Conservation (phyloP, 2,888 invertebrate genomes). For the Dryobotodes eremita region DNA sequence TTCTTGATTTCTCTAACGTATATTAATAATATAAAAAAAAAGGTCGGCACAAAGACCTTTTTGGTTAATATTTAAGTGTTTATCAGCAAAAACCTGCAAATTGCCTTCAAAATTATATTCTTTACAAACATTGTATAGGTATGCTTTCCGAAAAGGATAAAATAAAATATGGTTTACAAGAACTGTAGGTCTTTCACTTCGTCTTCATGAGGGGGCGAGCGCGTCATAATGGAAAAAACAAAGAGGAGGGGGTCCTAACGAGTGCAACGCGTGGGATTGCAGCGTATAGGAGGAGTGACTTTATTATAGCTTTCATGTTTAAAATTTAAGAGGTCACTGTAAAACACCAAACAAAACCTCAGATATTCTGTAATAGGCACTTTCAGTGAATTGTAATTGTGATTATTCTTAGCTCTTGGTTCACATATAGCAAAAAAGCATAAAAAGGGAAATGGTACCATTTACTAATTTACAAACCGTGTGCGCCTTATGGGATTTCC, state of each 20-base stretch:
- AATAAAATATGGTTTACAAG: background rate
- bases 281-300: background rate
- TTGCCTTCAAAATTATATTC: background rate
- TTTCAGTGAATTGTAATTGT: background rate
- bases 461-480: background rate
- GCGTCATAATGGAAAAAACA: conserved; percentile 5
- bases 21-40: too few relatives aligned
- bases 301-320: background rate
- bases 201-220: background rate
- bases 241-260: background rate
- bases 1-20: too few relatives aligned
- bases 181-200: background rate
- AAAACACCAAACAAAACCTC: background rate
- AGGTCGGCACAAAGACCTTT: background rate
- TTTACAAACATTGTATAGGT: background rate
- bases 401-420: too few relatives aligned
- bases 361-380: background rate
- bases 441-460: background rate
- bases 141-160: background rate
- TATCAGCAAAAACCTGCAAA: background rate
- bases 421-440: background rate
- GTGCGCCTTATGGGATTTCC: too few relatives aligned
- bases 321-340: background rate
- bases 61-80: background rate
- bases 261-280: background rate